These are phyloP conservation scores for Eupeodes corollae DNA, from an alignment of 1,140 invertebrate species.

Conservation along the genomic window DNA sequence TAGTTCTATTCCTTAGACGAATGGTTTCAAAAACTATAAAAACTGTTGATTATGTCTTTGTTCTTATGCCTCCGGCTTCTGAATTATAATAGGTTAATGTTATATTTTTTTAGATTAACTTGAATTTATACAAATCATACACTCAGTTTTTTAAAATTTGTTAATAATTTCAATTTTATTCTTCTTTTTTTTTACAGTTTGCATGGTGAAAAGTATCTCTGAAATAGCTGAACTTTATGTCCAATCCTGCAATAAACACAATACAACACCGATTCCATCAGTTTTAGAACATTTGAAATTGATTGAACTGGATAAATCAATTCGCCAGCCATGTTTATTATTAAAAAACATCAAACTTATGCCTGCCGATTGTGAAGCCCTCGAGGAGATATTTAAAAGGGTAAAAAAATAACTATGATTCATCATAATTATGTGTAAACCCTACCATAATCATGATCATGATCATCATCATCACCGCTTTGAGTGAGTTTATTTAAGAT, in stretches of 20 bases:
- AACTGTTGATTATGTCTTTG: no score
- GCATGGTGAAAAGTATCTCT: conserved; percentile 21
- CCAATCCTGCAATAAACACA: conserved; percentile 57
- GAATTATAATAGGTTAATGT: no score
- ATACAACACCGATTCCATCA: conserved; percentile 50
- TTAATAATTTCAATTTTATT: no score
- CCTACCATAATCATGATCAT: no score
- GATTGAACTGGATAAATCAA: conserved; percentile 26
- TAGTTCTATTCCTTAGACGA: no score
- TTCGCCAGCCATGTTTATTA: conserved; percentile 41
- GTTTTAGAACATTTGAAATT: conserved; percentile 63
- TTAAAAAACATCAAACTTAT: conserved; percentile 45
- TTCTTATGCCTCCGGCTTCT: no score
- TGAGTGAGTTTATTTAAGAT: no score
- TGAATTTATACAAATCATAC: no score
- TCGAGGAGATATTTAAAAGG: conserved; percentile 66
- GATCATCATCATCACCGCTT: no score
- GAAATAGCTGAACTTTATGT: conserved; percentile 59
- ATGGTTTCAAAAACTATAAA: no score
- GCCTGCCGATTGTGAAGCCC: conserved; percentile 51
- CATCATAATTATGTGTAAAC: neutral
- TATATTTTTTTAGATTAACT: no score
- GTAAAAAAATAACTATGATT: conserved; percentile 26
- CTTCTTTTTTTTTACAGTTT: conserved; percentile 15
- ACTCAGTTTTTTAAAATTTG: no score